Base-by-base conservation (phyloP, 2,113 vertebrate species). In the Oryzias melastigma region DNA sequence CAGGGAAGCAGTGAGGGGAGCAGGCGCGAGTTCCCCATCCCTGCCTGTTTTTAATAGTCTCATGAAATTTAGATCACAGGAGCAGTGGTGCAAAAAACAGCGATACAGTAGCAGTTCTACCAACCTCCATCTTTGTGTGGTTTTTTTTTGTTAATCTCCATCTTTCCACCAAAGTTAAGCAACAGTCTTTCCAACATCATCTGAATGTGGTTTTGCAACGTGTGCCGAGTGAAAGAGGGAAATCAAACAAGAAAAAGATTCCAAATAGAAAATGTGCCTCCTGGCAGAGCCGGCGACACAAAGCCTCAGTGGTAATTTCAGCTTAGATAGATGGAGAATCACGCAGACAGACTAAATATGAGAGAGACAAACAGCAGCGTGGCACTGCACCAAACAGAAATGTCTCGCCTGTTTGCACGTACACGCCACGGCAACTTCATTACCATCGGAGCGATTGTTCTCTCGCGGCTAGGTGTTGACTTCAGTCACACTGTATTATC, bases 41-140 rank as follows among this genome's bases (percentile, higher is more conserved):
- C 53, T 77, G 60, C 73, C 61, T 14, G 25, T 76, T 84, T 82
- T 86, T 82, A 72, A 87, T 84, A 71, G 76, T 78, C 87, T 89
- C 78, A 78, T 89, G 85, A 83, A 88, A 85, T 89, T 84, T 79
- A 87, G 79, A 88, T 85, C 82, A 82, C 82, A 78, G 72, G 67
- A 73, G 83, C 75, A 67, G 77, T 49, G 70, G 58, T 61, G 35
- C 35, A 71, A 69, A 81, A 82, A 65, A 63, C 60, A 60, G 52
- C 70, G 69, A 63, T 68, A 65, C 48, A 64, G 69, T 66, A 68
- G 59, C 45, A 49, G 62, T 75, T 55, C 54, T 48, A 60, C 70
- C 73, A 64, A 75, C 76, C 73, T 63, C 59, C 47, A 70, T 12
- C 71, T 60, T 74, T 24, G 50, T 48, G 54, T 42, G 18, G 55